A percentile compares a stretch with the other conserved stretches of the same genome.
These are phyloP conservation scores for Antedon mediterranea DNA, from an alignment of 53 echinoderm and acorn worm species.

Conservation along the genomic window DNA sequence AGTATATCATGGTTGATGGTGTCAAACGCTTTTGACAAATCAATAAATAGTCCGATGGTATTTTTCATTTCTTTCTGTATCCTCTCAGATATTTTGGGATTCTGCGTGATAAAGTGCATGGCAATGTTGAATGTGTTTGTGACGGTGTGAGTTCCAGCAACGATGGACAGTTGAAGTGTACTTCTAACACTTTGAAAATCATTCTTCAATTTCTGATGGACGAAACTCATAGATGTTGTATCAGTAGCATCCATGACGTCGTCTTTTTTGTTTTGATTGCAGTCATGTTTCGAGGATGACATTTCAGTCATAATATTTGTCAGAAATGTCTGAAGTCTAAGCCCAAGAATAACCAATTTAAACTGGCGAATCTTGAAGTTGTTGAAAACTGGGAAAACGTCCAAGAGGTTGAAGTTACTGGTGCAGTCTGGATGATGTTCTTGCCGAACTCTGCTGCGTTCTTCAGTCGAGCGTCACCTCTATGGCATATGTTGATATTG, in stretches of 20 bases:
- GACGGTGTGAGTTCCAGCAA: neutral
- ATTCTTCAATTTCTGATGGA: neutral
- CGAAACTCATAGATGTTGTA: neutral
- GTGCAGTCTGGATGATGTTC: neutral
- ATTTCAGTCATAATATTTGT: neutral
- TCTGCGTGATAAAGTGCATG: neutral
- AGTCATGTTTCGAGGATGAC: too few species aligned
- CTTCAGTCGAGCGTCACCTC: neutral
- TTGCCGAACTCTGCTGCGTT: neutral
- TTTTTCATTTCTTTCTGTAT: neutral
- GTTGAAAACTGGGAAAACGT: neutral
- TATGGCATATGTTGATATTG: neutral
- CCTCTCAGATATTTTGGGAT: neutral
- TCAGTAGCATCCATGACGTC: too few species aligned
- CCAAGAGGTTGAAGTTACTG: neutral
- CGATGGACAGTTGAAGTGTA: neutral
- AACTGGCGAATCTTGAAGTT: neutral
- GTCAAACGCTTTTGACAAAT: too few species aligned
- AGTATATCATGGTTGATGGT: too few species aligned
- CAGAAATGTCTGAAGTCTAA: neutral
- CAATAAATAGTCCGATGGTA: too few species aligned
- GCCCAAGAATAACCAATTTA: neutral
- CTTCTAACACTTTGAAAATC: neutral
- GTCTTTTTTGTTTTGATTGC: too few species aligned
- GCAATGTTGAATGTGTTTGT: neutral